phyloP scores from a whole-genome alignment of 2,113 vertebrate species.

The Sarotherodon lohbergeri region DNA sequence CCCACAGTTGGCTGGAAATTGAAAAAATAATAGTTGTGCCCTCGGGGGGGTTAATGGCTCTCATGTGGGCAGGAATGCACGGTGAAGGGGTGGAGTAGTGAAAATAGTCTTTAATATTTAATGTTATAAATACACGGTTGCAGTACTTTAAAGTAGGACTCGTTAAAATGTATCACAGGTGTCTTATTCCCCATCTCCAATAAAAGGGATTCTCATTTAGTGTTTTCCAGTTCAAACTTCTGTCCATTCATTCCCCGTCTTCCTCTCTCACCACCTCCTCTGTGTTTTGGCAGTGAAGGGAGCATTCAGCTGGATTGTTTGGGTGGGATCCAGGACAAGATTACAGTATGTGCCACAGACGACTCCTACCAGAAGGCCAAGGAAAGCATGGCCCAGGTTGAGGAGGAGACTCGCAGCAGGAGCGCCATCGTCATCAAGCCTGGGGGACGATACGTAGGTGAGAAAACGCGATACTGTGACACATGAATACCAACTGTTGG shows the following conservation, averaged over 20 bases:
- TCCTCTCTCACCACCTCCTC: background rate
- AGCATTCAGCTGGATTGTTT: conserved; percentile 91
- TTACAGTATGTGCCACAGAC: conserved; percentile 94
- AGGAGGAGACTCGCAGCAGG: conserved; percentile 93
- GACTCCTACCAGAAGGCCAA: conserved; percentile 97
- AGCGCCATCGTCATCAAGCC: conserved; percentile 94
- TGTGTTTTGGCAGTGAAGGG: conserved; percentile 78
- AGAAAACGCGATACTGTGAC: conserved; percentile 28
- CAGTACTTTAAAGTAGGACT: background rate
- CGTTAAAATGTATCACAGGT: background rate
- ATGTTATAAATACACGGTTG: background rate
- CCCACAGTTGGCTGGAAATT: conserved; percentile 26
- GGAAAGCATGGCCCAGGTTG: conserved; percentile 92
- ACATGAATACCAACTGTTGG: background rate
- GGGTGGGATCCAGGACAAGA: conserved; percentile 95
- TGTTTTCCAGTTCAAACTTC: background rate
- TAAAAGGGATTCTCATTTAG: background rate
- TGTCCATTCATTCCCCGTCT: background rate
- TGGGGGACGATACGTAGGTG: conserved; percentile 89
- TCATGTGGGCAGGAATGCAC: background rate
- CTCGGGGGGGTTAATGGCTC: background rate
- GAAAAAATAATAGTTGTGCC: conserved; percentile 23
- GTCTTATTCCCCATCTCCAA: background rate
- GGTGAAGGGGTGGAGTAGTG: background rate
- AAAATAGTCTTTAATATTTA: background rate